Conservation (phyloP, 2,113 vertebrate species). For the Acanthochromis polyacanthus region DNA sequence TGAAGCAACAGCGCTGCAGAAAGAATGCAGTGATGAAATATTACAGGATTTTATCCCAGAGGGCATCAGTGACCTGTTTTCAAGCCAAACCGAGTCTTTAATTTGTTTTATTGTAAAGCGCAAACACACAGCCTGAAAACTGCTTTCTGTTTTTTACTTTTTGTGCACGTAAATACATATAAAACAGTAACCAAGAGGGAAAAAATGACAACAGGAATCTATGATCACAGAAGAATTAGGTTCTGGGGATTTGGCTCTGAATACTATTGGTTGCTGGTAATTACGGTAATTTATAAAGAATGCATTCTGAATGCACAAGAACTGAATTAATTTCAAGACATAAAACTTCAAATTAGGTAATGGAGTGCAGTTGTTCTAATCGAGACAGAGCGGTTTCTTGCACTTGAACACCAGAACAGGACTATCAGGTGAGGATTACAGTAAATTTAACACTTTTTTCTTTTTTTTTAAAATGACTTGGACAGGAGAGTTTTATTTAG, state of each 20-base stretch:
- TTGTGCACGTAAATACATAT: too few species aligned
- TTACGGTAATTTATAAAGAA: conserved; percentile 16
- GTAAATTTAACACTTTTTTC: background rate
- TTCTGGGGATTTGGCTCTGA: background rate
- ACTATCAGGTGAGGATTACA: conserved; percentile 1
- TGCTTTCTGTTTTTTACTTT: background rate
- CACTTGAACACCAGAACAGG: background rate
- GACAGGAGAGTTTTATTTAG: conserved; percentile 40
- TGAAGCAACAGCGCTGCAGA: background rate
- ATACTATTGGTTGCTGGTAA: background rate
- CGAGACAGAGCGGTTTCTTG: background rate
- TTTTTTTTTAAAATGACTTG: conserved; percentile 50
- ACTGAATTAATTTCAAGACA: conserved; percentile 5
- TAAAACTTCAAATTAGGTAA: background rate
- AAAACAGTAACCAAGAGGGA: background rate
- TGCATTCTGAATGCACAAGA: too few species aligned
- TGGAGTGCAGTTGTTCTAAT: background rate
- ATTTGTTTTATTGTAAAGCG: conserved; percentile 3
- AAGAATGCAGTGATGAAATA: conserved; percentile 27
- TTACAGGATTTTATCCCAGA: background rate
- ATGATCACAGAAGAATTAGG: conserved; percentile 10
- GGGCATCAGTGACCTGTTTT: background rate
- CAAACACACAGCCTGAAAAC: background rate
- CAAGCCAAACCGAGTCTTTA: background rate
- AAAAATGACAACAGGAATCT: conserved; percentile 9